phyloP scores from a whole-genome alignment of 2,888 invertebrate species.

The Erannis defoliaria region DNA sequence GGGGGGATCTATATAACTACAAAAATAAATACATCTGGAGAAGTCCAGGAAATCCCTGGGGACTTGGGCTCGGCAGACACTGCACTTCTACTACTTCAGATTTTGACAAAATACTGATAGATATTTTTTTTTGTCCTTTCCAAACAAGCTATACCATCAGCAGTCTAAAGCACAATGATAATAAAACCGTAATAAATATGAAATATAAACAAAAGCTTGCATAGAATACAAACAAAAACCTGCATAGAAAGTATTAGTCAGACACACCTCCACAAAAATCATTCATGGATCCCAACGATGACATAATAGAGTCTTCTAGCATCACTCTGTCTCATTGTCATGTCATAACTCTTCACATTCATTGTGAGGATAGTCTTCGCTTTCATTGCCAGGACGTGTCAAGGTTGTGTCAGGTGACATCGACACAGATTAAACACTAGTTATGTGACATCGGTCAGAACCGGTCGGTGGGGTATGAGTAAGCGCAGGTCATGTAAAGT shows the following conservation, averaged over 20 bases:
- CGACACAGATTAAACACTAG: conserved; percentile 5
- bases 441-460: conserved; percentile 14
- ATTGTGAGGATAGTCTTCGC: conserved; percentile 40
- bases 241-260: background rate
- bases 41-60: too few species aligned
- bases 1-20: too few species aligned
- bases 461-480: conserved; percentile 37
- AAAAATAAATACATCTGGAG: too few species aligned
- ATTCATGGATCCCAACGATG: conserved; percentile 12
- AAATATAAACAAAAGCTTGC: background rate
- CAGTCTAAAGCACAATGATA: too few species aligned
- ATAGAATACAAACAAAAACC: background rate
- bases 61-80: too few species aligned
- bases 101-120: too few species aligned
- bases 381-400: conserved; percentile 47
- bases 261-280: conserved; percentile 8
- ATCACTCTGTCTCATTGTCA: conserved; percentile 19
- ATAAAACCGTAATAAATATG: background rate
- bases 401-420: conserved; percentile 42
- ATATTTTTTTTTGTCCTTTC: too few species aligned
- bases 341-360: conserved; percentile 39
- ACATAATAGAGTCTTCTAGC: conserved; percentile 20
- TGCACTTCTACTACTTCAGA: too few species aligned
- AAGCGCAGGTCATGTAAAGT: conserved; percentile 35
- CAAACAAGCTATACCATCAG: too few species aligned